These are phyloP conservation scores for Anas flavirostris DNA, from an alignment of 2,797 vertebrate genomes.

Conservation along the genomic window DNA sequence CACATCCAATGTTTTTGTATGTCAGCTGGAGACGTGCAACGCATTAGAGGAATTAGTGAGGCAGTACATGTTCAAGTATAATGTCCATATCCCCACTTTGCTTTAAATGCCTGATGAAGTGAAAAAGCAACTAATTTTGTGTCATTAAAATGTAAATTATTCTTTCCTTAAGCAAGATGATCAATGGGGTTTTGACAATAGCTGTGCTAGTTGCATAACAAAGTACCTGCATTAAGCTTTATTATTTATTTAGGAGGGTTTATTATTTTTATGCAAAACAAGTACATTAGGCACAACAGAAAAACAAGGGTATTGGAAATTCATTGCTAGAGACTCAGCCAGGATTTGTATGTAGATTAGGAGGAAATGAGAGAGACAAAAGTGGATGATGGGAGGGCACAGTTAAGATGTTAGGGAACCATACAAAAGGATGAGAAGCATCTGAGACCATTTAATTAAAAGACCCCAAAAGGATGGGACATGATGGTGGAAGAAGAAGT, in stretches of 20 bases:
- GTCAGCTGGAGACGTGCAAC: not conserved
- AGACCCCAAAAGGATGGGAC: not conserved
- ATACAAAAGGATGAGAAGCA: not conserved
- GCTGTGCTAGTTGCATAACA: not conserved
- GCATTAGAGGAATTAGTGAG: not conserved
- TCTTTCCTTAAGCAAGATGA: slow-evolving; percentile 1
- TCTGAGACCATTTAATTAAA: not conserved
- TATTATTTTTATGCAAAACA: not conserved
- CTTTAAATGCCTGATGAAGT: not conserved
- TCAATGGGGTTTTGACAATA: slow-evolving; percentile 26
- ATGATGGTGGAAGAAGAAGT: not conserved
- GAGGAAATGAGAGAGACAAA: not conserved
- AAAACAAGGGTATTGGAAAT: not conserved
- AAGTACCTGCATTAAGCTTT: not conserved
- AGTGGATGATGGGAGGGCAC: not conserved
- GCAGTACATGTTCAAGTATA: not conserved
- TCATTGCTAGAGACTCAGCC: not conserved
- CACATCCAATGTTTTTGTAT: not conserved
- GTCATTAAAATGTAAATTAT: slow-evolving; percentile 34
- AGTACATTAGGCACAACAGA: not conserved
- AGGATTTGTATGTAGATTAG: not conserved
- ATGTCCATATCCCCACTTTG: not conserved
- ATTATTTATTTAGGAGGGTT: slow-evolving; percentile 19
- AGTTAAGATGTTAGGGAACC: not conserved
- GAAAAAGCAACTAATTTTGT: slow-evolving; percentile 2